Base-by-base conservation (phyloP, 92 coral and sea anemone genomes). In the Diadumene lineata region DNA sequence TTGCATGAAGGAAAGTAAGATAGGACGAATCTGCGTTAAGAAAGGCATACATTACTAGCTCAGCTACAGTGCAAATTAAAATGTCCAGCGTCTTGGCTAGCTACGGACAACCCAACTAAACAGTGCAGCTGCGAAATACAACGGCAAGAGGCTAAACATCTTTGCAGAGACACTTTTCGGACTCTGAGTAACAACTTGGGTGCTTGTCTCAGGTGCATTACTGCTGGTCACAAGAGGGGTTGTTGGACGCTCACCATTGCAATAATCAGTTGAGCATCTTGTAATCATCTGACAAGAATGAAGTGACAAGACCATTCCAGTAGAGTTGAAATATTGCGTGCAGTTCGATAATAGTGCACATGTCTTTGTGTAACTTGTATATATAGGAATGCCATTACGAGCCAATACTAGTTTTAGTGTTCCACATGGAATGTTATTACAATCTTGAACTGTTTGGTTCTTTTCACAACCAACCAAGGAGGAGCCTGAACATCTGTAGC, bases 171-270 rank as follows among this genome's bases (percentile, higher is more conserved):
- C 48, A 64, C 48, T 64, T 16, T 21, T 1, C 1, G 69, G 25
- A 1, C 17, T 24, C 33, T 64, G 13, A 32, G 46, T 32, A 24
- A 43, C 33, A 55, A 6, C 15, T 6, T 19, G 31, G 11, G 30
- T 10, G 24, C 67, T 50, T 65, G 70, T 28, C 15, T n/a, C 43
- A 18, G 64, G 50, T 11, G 64, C 58, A 31, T 17, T 53, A 50
- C 63, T 38, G 27, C 62, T 70, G 64, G 75, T 70, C 75, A 70
- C 34, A 18, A 38, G 68, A 0, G 68, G 56, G 13, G 78, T 73
- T 9, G 78, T 58, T 0, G 78, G 78, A 32, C 68, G 67, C 24
- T 57, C 78, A 23, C 78, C 78, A 61, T 73, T 73, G 27, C 78
- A 73, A 29, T 73, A 73, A 32, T 73, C 78, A 2, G 67, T 34